Conservation (phyloP, 2,888 invertebrate species). For the Uloborus plumipes region DNA sequence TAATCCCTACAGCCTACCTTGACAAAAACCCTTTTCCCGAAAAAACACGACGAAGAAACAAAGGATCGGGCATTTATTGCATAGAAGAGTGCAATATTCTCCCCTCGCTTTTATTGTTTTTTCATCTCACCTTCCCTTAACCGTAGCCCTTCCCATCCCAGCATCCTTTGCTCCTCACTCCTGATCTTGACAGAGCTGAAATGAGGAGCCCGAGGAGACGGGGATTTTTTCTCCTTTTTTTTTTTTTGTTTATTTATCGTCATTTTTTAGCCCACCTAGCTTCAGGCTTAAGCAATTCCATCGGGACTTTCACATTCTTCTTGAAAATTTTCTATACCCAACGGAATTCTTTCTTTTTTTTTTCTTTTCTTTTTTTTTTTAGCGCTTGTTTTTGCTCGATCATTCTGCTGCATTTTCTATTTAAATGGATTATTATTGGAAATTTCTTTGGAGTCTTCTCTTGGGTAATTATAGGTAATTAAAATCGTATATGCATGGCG, state of each 20-base stretch:
- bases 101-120: slow-evolving; percentile 39
- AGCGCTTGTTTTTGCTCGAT: slow-evolving; percentile 36
- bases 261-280: slow-evolving; percentile 48
- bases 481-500: slow-evolving; percentile 60
- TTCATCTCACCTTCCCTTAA: slow-evolving; percentile 43
- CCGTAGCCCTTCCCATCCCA: neutral
- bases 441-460: slow-evolving; percentile 37
- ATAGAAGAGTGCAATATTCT: slow-evolving; percentile 30
- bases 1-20: too few species aligned
- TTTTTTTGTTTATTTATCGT: slow-evolving; percentile 3
- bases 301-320: slow-evolving; percentile 20
- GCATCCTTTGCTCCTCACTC: slow-evolving; percentile 11
- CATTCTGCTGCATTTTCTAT: slow-evolving; percentile 44
- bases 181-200: slow-evolving; percentile 62
- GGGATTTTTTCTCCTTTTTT: slow-evolving; percentile 13
- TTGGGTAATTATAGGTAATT: slow-evolving; percentile 63
- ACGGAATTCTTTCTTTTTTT: slow-evolving; percentile 32
- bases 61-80: slow-evolving; percentile 34
- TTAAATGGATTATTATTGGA: slow-evolving; percentile 64
- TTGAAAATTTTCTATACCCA: slow-evolving; percentile 39
- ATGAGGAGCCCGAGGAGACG: slow-evolving; percentile 46
- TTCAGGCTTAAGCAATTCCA: slow-evolving; percentile 56
- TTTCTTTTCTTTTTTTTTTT: neutral
- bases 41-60: slow-evolving; percentile 31
- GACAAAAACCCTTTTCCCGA: neutral